Evolutionary conservation across 1,140 invertebrate species (phyloP).

Genomic region (Drosophila kurseongensis): DNA sequence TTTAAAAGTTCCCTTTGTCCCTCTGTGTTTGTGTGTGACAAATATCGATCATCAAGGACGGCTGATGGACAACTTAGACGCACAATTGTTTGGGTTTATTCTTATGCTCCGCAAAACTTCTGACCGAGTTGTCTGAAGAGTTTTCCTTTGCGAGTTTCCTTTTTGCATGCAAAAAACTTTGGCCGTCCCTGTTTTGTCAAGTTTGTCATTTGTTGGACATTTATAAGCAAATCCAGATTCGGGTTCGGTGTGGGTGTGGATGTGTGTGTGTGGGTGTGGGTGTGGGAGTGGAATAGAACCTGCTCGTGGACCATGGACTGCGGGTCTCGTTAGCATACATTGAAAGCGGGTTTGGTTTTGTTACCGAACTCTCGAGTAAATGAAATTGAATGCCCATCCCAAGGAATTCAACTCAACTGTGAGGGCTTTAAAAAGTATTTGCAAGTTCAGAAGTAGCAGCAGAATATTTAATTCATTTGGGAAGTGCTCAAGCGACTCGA

Average conservation of each 20-base stretch:
- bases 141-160: conserved; percentile 24
- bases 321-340: conserved; percentile 64
- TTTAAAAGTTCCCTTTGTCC: conserved; percentile 69
- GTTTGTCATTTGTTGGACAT: conserved; percentile 79
- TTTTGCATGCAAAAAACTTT: conserved; percentile 59
- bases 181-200: conserved; percentile 44
- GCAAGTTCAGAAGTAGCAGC: conserved; percentile 55
- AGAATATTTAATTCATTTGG: conserved; percentile 40
- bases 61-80: conserved; percentile 16
- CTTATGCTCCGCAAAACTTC: conserved; percentile 44
- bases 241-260: neutral
- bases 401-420: conserved; percentile 50
- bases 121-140: conserved; percentile 51
- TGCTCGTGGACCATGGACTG: neutral
- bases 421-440: conserved; percentile 73
- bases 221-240: conserved; percentile 72
- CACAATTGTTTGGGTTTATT: conserved; percentile 57
- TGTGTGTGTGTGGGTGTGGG: neutral
- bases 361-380: conserved; percentile 63
- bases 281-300: conserved; percentile 16
- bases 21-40: conserved; percentile 41
- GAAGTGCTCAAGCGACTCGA: conserved; percentile 4
- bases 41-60: conserved; percentile 64
- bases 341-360: conserved; percentile 37
- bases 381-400: conserved; percentile 66